Conservation (phyloP, 1,140 invertebrate genomes). For the Brachionus koreanus region DNA sequence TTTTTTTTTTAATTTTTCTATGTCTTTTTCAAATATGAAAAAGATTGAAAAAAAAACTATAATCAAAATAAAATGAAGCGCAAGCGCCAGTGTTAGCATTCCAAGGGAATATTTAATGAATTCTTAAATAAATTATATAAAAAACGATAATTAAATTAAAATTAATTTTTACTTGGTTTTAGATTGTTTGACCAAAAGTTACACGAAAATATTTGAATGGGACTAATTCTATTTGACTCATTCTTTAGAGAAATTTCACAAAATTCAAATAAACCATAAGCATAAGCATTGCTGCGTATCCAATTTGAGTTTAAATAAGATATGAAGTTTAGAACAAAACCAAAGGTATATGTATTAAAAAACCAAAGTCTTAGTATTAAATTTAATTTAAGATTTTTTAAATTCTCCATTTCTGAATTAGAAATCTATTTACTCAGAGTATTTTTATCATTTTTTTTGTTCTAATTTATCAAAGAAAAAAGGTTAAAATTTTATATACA, state of each 20-base stretch:
- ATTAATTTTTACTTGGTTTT: conserved; percentile 36
- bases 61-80: conserved; percentile 11
- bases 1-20: background rate
- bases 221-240: background rate
- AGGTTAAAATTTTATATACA: background rate
- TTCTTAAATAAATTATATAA: background rate
- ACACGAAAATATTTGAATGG: conserved; percentile 1
- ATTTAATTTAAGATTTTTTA: conserved; percentile 28
- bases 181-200: conserved; percentile 7
- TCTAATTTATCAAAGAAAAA: conserved; percentile 5
- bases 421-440: background rate
- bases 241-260: background rate
- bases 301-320: conserved; percentile 38
- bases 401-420: background rate
- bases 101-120: background rate
- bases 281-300: background rate
- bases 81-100: conserved; percentile 9
- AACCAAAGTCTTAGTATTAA: conserved; percentile 23
- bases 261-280: conserved; percentile 24
- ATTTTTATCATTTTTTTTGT: background rate
- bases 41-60: background rate
- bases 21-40: background rate
- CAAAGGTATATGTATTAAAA: conserved; percentile 16
- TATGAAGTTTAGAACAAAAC: conserved; percentile 39
- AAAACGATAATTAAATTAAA: background rate